A percentile compares a stretch with the other conserved stretches of the same genome.
These are phyloP conservation scores for Micrasema minimum DNA, from an alignment of 1,140 invertebrate genomes.

Conservation along the genomic window DNA sequence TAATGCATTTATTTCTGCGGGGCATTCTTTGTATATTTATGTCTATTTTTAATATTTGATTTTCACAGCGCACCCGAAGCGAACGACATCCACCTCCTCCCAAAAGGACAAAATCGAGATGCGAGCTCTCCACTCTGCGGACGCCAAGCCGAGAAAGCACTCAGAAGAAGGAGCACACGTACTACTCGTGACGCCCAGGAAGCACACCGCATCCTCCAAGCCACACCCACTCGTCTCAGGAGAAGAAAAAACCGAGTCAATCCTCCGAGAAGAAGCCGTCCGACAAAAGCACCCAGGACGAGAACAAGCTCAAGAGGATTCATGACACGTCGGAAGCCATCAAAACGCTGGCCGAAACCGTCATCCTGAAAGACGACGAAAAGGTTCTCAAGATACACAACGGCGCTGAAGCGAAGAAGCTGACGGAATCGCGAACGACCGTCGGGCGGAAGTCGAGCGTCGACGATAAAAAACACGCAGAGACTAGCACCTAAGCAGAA, in stretches of 20 bases:
- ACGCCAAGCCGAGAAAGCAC: slow-evolving; percentile 11
- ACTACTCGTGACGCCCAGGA: slow-evolving; percentile 7
- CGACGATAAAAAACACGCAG: slow-evolving; percentile 15
- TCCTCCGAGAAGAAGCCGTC: slow-evolving; percentile 15
- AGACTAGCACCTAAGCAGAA: too few relatives aligned
- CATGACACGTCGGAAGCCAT: slow-evolving; percentile 12
- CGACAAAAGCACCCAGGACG: slow-evolving; percentile 22
- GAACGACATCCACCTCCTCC: slow-evolving; percentile 51
- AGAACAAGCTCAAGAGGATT: slow-evolving; percentile 36
- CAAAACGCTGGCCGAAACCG: slow-evolving; percentile 10
- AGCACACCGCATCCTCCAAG: slow-evolving; percentile 22
- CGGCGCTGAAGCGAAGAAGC: slow-evolving; percentile 26
- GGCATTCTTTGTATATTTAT: too few relatives aligned
- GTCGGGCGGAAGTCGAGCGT: slow-evolving; percentile 29
- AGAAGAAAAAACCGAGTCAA: slow-evolving; percentile 13
- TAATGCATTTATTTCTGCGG: too few relatives aligned
- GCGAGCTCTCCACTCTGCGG: slow-evolving; percentile 56
- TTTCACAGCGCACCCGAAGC: slow-evolving; percentile 44
- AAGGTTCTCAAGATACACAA: slow-evolving; percentile 36
- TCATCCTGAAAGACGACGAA: slow-evolving; percentile 19
- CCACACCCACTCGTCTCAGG: slow-evolving; percentile 10
- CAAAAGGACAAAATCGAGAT: slow-evolving; percentile 65
- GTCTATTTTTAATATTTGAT: too few relatives aligned
- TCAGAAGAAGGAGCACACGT: slow-evolving; percentile 31
- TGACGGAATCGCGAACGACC: not conserved